Evolutionary conservation across 2,888 invertebrate genomes (phyloP), one percentile per base, ranked within the genome.

Genomic region (Diaprepes abbreviatus): DNA sequence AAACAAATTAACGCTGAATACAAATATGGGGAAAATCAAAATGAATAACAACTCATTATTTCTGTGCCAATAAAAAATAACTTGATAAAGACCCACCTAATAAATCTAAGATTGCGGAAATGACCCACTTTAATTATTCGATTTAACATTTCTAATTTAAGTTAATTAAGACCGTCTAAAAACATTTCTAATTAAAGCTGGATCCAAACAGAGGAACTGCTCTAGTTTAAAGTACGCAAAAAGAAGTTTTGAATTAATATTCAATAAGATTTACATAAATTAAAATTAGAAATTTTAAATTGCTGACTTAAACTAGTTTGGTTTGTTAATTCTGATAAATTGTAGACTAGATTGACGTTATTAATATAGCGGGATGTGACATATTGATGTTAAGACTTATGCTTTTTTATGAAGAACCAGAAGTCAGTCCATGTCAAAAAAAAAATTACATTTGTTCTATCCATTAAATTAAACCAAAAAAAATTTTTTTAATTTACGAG

Each of bases 121-220:
- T 28, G 48, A 50, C 48, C 48, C 28, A 28, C 28, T 50, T 50
- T 50, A 7, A 14, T 24, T 45, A 45, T 12, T 21, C n/a, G 12
- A 45, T 12, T 21, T 14, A 28, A 50, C 48, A 50, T 50, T 50
- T 50, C 48, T 50, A 50, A 50, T 48, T 24, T 7, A 9, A 31
- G 48, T 50, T 50, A 28, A 50, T 28, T 28, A 50, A 50, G 9
- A 50, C 28, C 7, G 33, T 10, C 10, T 33, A 24, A 3, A 33
- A 10, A 3, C 40, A 45, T 21, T 45, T 24, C 12, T 45, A 45
- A 45, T 45, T 45, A 45, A 24, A 5, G 12, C 10, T 9, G 19
- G n/a, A 43, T 19, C 17, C 9, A 3, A 43, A 21, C 19, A 43
- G 43, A 35, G n/a, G n/a, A n/a, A 19, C 19, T 19, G 43, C 43